These are phyloP conservation scores for Heliconius congener DNA, from an alignment of 1,140 invertebrate species.

Conservation along the genomic window DNA sequence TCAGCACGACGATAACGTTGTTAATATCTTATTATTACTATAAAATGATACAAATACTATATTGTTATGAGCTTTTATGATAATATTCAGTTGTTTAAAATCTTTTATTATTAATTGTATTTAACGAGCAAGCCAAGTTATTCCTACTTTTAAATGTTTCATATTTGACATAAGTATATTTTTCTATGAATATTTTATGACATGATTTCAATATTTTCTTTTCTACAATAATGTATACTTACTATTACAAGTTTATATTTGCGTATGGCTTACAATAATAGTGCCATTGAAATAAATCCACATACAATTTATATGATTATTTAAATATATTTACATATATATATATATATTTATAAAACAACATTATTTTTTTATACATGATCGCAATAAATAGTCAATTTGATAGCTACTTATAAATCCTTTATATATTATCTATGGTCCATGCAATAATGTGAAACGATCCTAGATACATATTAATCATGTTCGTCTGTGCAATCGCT, in stretches of 20 bases:
- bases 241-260: constrained; percentile 5
- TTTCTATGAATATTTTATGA: background rate
- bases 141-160: constrained; percentile 3
- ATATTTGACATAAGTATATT: constrained; percentile 6
- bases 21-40: constrained; percentile 13
- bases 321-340: constrained; percentile 26
- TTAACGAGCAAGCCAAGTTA: constrained; percentile 1
- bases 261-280: background rate
- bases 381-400: constrained; percentile 49
- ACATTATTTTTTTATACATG: constrained; percentile 27
- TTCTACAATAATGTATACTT: background rate
- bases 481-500: constrained; percentile 62
- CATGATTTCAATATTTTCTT: background rate
- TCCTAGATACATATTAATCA: constrained; percentile 45
- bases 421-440: constrained; percentile 31
- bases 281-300: background rate
- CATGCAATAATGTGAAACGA: constrained; percentile 28
- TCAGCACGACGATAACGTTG: constrained; percentile 10
- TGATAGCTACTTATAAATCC: constrained; percentile 29
- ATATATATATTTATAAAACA: constrained; percentile 11
- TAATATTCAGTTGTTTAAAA: constrained; percentile 13
- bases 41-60: constrained; percentile 8
- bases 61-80: constrained; percentile 23
- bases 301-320: constrained; percentile 12
- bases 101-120: constrained; percentile 1